phyloP scores from a whole-genome alignment of 1,140 invertebrate species.

The Trinorchestia longiramus region DNA sequence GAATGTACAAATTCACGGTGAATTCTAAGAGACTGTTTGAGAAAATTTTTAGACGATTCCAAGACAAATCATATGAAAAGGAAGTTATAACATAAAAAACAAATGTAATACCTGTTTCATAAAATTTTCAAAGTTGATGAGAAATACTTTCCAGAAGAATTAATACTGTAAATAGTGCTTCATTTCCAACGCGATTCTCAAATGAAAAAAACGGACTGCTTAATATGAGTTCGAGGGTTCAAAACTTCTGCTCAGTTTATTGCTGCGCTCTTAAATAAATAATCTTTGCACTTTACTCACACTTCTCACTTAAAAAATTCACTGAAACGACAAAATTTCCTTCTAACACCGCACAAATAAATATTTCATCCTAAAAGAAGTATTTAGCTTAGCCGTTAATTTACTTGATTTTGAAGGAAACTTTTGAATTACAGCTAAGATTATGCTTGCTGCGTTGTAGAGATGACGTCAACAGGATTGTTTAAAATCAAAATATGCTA shows the following conservation, averaged over 20 bases:
- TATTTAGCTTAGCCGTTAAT: not conserved
- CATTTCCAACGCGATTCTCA: not conserved
- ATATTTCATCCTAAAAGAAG: not conserved
- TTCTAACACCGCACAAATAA: not conserved
- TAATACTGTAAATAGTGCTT: not conserved
- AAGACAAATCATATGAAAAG: not conserved
- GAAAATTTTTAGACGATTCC: not conserved
- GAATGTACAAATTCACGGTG: not conserved
- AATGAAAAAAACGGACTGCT: not conserved
- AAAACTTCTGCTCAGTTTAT: not conserved
- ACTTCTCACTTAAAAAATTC: not conserved
- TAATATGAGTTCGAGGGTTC: not conserved
- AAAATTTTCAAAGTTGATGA: not conserved
- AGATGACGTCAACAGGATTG: not conserved
- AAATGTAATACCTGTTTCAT: not conserved
- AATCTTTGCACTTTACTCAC: not conserved
- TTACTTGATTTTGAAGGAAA: not conserved
- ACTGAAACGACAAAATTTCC: not conserved
- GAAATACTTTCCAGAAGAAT: not conserved
- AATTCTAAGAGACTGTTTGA: not conserved
- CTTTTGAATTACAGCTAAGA: not conserved
- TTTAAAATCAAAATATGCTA: not conserved
- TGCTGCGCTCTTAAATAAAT: not conserved
- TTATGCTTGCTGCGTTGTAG: not conserved
- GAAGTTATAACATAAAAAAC: not conserved